These are phyloP conservation scores for Crematogaster levior DNA, from an alignment of 2,888 invertebrate genomes.

Conservation along the genomic window DNA sequence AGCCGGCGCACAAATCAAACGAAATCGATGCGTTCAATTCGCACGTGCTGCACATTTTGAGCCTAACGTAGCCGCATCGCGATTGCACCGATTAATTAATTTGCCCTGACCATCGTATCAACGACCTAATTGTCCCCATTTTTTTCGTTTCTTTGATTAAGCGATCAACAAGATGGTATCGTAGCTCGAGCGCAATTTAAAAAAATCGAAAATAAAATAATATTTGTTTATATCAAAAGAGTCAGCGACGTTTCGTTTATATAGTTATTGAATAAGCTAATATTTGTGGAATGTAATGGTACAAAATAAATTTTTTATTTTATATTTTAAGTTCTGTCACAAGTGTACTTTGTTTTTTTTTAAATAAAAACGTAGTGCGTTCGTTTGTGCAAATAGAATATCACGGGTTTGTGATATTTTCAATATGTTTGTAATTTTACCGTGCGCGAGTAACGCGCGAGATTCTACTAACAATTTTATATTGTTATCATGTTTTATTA, in stretches of 20 bases:
- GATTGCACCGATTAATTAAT: conserved; percentile 30
- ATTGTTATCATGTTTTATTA: not conserved
- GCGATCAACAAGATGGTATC: not conserved
- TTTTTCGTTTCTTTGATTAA: not conserved
- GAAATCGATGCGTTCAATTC: conserved; percentile 44
- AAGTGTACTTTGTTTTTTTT: conserved; percentile 8
- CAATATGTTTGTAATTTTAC: not conserved
- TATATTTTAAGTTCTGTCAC: not conserved
- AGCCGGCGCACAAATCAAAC: conserved; percentile 41
- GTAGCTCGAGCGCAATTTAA: not conserved
- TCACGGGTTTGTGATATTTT: not conserved
- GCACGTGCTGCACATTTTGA: conserved; percentile 45
- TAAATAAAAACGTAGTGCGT: conserved; percentile 3
- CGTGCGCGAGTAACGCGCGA: not conserved
- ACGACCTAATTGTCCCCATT: conserved; percentile 1
- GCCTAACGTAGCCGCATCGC: not conserved
- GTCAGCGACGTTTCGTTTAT: not conserved
- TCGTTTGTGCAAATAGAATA: conserved; percentile 5
- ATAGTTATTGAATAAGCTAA: not conserved
- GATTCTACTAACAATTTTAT: not conserved
- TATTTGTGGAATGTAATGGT: not conserved
- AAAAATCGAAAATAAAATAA: not conserved
- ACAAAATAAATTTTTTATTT: conserved; percentile 10
- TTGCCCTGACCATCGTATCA: not conserved
- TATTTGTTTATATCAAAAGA: not conserved